Base-by-base conservation (phyloP, 2,888 invertebrate genomes). In the Spicauda simplicius region DNA sequence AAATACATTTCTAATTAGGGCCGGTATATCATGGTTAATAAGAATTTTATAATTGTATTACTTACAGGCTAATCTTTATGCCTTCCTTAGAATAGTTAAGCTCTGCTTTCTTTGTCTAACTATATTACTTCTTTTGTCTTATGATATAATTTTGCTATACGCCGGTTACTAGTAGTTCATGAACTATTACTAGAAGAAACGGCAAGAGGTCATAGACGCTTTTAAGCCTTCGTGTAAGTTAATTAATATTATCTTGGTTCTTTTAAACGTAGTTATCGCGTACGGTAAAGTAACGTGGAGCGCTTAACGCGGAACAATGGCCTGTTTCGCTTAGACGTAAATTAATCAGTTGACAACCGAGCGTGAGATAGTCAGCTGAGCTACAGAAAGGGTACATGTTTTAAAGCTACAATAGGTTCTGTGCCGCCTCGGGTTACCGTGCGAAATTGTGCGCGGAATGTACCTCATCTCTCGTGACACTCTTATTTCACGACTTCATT, bases 351-450 rank as follows among this genome's bases (percentile, higher is more conserved):
- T 83, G 84, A 80, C 78, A 71, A 77, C 75, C 70, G 78, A 83
- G 78, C 85, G 86, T 87, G 87, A 80, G 86, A 87, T 75, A 74
- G 70, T 74, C 76, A 73, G 77, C 78, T 76, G 80, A 70, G 73
- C 63, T 69, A 72, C 66, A 60, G 66, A 66, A 48, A 64, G 61
- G 64, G 68, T 70, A 72, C 70, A 71, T 73, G 73, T 74, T 75
- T 73, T 71, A 71, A 69, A 71, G 69, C 69, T 69, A 73, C 73
- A 75, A 74, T 74, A 75, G 73, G 75, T 72, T 72, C 69, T 73
- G 77, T 80, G 81, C 78, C 79, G 76, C 78, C 71, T 87, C 86
- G 74, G 75, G 80, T 88, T 87, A 84, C 83, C 89, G 89, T 89
- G 89, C 84, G 89, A 33, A 33, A 33, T 80, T 85, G 88, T 86